Base-by-base conservation (phyloP, 2,797 vertebrate species). In the Acipenser ruthenus region DNA sequence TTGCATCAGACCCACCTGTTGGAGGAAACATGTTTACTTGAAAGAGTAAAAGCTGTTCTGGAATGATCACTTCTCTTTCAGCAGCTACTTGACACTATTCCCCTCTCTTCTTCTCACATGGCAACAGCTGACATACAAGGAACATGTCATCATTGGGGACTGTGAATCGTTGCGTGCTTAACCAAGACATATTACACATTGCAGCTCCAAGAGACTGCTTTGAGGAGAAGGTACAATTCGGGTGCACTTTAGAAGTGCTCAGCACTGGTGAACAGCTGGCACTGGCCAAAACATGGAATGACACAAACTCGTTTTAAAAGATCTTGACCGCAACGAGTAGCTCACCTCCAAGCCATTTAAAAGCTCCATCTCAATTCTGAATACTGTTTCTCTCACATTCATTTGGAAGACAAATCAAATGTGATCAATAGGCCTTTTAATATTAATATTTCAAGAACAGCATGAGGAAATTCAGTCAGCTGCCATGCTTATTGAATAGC, bases 261-360 rank as follows among this genome's bases (percentile, higher is more conserved):
- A 66, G 59, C 18, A 59, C 63, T 70, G 62, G 63, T 55, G 67
- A 69, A 74, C 80, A 82, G 80, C 78, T 83, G 78, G 75, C 18
- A 66, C 62, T 12, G 59, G 37, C 37, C 49, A 37, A 37, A 37
- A 5, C 37, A 37, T 5, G 37, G 37, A 37, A 37, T 37, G 37
- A 37, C 37, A 37, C 37, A 37, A 37, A 37, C 37, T 37, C 37
- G 37, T 37, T 37, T 37, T 37, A 37, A 37, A 37, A 37, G 37
- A 37, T 37, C 5, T 37, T 37, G 37, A 37, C 37, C 37, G 37
- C 37, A 37, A 5, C 4, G 37, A 37, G 37, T 37, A 37, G 37
- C 37, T 37, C 37, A 37, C 37, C 37, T 5, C 3, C 5, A 37
- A 37, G 37, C 37, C 37, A 37, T 37, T 37, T 37, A 37, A 37